Evolutionary conservation across 2,113 vertebrate genomes (phyloP).

Genomic region (Podarcis raffonei): DNA sequence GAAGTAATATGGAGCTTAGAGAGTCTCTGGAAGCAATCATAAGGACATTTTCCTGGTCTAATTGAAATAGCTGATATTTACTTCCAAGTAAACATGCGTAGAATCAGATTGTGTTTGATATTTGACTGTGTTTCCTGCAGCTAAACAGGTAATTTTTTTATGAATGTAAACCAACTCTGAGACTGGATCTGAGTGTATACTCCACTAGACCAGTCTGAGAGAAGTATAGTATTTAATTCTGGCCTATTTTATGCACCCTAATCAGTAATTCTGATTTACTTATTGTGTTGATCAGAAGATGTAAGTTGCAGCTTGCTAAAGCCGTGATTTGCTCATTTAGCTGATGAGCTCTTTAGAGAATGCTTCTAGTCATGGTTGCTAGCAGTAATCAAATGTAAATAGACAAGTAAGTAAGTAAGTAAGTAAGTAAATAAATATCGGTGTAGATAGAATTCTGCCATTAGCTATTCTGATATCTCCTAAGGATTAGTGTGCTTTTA

Average conservation of each 20-base stretch:
- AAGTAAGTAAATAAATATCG: no score
- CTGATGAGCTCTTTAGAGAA: neutral
- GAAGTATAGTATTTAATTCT: neutral
- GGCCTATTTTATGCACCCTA: neutral
- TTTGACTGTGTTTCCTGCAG: neutral
- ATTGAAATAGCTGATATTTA: neutral
- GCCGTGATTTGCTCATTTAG: neutral
- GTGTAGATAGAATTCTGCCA: neutral
- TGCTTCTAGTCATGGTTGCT: neutral
- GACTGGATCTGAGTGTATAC: neutral
- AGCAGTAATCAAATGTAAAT: neutral
- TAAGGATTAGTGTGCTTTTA: conserved; percentile 14
- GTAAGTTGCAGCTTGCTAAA: neutral
- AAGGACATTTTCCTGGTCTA: neutral
- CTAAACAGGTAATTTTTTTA: neutral
- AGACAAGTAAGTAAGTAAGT: no score
- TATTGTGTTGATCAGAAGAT: neutral
- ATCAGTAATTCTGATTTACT: neutral
- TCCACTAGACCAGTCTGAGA: neutral
- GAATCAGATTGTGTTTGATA: neutral
- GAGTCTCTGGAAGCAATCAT: neutral
- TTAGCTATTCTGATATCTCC: conserved; percentile 21
- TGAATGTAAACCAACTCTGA: neutral
- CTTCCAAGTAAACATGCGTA: neutral
- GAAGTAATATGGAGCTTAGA: neutral